These are phyloP conservation scores for Okapia johnstoni DNA, from an alignment of 2,113 vertebrate genomes.

Conservation along the genomic window DNA sequence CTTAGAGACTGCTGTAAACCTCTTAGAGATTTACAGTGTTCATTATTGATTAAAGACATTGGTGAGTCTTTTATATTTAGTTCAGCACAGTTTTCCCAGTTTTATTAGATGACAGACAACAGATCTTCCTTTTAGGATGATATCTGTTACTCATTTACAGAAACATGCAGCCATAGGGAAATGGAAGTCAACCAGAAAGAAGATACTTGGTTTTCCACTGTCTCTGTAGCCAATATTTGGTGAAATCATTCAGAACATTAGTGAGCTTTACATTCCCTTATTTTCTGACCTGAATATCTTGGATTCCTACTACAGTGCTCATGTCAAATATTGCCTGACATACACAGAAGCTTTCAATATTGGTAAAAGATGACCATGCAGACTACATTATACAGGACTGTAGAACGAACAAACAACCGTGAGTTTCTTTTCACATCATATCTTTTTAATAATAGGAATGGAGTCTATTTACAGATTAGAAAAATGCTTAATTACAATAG, in stretches of 20 bases:
- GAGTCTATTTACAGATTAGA: background rate
- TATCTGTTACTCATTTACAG: background rate
- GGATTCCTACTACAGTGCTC: background rate
- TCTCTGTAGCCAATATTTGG: background rate
- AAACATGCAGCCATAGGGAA: background rate
- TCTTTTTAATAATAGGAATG: background rate
- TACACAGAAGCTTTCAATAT: background rate
- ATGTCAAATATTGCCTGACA: background rate
- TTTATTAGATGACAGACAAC: background rate
- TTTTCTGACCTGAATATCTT: background rate
- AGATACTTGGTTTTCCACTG: background rate
- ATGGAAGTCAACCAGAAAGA: background rate
- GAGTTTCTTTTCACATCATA: background rate
- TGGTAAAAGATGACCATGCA: background rate
- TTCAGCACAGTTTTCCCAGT: background rate
- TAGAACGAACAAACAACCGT: background rate
- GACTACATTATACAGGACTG: background rate
- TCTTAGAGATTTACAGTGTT: background rate
- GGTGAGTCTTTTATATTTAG: background rate
- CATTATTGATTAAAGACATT: background rate
- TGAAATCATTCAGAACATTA: background rate
- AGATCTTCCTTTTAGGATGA: background rate
- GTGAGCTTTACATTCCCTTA: background rate
- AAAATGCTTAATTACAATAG: background rate
- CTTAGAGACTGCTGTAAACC: background rate